Evolutionary conservation across 2,113 vertebrate genomes (phyloP).

Genomic region (Callocephalon fimbriatum): DNA sequence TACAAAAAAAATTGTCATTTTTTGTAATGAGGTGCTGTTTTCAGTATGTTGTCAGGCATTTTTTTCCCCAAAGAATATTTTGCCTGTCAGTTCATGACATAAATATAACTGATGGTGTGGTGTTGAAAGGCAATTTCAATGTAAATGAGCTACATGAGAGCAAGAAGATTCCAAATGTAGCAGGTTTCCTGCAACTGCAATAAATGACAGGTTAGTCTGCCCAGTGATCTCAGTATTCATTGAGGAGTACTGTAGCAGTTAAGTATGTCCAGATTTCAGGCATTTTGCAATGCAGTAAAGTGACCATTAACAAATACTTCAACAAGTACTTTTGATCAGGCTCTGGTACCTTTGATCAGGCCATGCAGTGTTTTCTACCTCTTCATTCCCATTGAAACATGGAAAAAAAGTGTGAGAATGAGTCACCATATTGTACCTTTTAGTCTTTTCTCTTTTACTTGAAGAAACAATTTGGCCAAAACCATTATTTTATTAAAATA

Average conservation of each 20-base stretch:
- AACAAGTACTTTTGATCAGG: not conserved
- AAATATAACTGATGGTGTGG: not conserved
- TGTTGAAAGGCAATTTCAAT: constrained; percentile 28
- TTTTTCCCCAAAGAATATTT: not conserved
- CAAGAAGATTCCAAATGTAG: not conserved
- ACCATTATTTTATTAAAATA: not conserved
- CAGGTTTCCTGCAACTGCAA: not conserved
- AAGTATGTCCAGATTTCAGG: not conserved
- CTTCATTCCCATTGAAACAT: not conserved
- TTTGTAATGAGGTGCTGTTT: not conserved
- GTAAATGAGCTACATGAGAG: not conserved
- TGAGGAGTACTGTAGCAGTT: not conserved
- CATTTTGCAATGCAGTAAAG: not conserved
- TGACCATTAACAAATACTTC: not conserved
- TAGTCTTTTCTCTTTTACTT: not conserved
- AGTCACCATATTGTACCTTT: not conserved
- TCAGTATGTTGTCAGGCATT: not conserved
- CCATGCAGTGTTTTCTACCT: not conserved
- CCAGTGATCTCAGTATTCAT: not conserved
- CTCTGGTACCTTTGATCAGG: not conserved
- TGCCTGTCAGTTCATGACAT: not conserved
- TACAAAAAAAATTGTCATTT: not conserved
- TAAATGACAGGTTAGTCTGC: not conserved
- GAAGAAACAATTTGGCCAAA: not conserved
- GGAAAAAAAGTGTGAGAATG: not conserved